Percentiles rank a stretch among this genome's conserved stretches.
These are phyloP conservation scores for Drosophila mercatorum DNA, from an alignment of 2,888 invertebrate species.

Conservation along the genomic window DNA sequence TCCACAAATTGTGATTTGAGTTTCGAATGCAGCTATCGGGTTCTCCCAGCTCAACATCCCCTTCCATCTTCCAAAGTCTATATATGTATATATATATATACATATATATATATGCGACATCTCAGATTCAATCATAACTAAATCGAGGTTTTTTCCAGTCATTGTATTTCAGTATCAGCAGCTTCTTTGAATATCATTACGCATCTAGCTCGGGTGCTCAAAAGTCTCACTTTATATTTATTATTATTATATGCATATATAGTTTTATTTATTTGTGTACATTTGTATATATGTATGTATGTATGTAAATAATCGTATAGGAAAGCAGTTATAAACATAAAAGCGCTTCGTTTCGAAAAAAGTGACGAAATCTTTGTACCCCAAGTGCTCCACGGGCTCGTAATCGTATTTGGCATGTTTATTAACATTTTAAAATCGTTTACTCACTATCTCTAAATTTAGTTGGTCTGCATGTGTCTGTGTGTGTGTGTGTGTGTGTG, in stretches of 20 bases:
- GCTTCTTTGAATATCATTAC: conserved; percentile 43
- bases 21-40: conserved; percentile 45
- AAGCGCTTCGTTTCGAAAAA: conserved; percentile 26
- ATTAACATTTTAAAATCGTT: conserved; percentile 79
- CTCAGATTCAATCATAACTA: conserved; percentile 17
- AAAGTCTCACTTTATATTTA: conserved; percentile 5
- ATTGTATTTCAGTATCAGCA: conserved; percentile 36
- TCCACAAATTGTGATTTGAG: conserved; percentile 44
- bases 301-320: conserved; percentile 2
- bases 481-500: conserved; percentile 21
- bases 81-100: not conserved
- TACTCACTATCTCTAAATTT: conserved; percentile 77
- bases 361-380: conserved; percentile 56
- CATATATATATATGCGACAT: conserved; percentile 8
- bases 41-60: conserved; percentile 19
- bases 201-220: conserved; percentile 28
- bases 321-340: conserved; percentile 16
- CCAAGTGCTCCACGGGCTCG: conserved; percentile 32
- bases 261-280: not conserved
- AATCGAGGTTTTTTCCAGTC: conserved; percentile 19
- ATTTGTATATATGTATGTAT: not conserved
- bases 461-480: conserved; percentile 48
- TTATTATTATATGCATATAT: conserved; percentile 1
- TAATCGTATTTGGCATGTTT: conserved; percentile 66
- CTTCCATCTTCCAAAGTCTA: not conserved